phyloP scores from a whole-genome alignment of 2,888 invertebrate genomes.

The Andrena camellia region DNA sequence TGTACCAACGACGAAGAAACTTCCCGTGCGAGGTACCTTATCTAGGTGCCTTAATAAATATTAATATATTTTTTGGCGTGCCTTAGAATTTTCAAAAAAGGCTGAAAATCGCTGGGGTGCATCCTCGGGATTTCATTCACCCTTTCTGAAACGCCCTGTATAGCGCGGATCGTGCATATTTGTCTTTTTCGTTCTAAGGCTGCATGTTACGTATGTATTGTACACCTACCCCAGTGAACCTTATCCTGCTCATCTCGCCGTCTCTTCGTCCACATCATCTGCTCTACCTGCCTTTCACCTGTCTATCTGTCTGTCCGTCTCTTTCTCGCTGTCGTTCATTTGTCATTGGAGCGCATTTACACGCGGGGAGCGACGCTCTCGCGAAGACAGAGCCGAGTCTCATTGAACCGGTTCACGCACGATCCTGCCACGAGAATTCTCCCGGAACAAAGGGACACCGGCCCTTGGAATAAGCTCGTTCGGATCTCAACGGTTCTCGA shows the following conservation, averaged over 20 bases:
- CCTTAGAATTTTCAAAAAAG: no score
- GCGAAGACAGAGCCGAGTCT: neutral
- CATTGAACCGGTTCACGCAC: constrained; percentile 3
- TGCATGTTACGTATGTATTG: constrained; percentile 30
- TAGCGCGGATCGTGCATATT: constrained; percentile 25
- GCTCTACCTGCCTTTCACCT: constrained; percentile 1
- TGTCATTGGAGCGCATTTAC: constrained; percentile 5
- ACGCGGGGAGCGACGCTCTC: neutral
- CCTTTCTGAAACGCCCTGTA: neutral
- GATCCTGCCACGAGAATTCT: neutral
- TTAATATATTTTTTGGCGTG: no score
- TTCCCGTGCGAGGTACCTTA: no score
- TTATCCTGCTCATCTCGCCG: constrained; percentile 16
- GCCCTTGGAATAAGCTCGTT: constrained; percentile 4
- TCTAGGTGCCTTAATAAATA: no score
- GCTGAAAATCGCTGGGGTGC: no score
- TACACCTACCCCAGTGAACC: constrained; percentile 1
- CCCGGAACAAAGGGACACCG: neutral
- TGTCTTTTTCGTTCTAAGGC: neutral
- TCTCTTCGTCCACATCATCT: constrained; percentile 14
- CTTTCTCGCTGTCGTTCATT: constrained; percentile 33
- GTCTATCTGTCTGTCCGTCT: constrained; percentile 31
- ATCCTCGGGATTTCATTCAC: neutral
- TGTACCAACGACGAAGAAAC: no score
- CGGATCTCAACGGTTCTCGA: neutral